A percentile compares a stretch with the other conserved stretches of the same genome.
Conservation (phyloP, 2,113 vertebrate species). For the Macrotus californicus region DNA sequence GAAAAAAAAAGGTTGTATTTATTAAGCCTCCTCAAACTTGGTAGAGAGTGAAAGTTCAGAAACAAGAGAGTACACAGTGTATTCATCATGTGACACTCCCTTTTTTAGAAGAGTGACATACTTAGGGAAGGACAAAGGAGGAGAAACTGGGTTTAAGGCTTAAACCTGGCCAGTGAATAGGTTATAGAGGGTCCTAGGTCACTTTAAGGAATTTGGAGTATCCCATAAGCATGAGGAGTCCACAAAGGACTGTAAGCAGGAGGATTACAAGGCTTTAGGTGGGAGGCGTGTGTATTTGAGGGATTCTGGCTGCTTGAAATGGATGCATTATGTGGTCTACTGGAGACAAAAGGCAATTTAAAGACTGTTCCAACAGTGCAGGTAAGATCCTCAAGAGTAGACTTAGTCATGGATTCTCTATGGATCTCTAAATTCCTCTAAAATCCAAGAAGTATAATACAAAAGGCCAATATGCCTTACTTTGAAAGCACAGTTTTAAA, state of each 20-base stretch:
- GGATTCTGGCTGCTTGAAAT: neutral
- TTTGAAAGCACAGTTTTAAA: conserved; percentile 18
- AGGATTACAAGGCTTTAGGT: neutral
- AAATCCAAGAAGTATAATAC: neutral
- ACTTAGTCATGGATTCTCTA: neutral
- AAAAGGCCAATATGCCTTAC: neutral
- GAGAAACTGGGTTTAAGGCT: neutral
- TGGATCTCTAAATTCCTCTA: neutral
- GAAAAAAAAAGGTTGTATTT: neutral
- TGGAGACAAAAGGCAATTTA: neutral
- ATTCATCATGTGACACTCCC: neutral
- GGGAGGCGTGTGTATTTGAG: neutral
- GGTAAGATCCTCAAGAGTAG: neutral
- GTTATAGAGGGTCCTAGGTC: neutral
- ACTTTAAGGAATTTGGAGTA: neutral
- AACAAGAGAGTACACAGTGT: neutral
- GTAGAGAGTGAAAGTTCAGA: neutral
- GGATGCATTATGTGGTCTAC: neutral
- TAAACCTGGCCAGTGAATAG: neutral
- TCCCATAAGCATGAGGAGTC: neutral
- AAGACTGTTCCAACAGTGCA: neutral
- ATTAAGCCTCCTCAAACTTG: neutral
- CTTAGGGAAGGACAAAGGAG: neutral
- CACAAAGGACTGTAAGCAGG: neutral
- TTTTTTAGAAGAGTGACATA: neutral